Evolutionary conservation across 2,113 vertebrate species (phyloP), one percentile per base, ranked within the genome.

Genomic region (Urocolius indicus): DNA sequence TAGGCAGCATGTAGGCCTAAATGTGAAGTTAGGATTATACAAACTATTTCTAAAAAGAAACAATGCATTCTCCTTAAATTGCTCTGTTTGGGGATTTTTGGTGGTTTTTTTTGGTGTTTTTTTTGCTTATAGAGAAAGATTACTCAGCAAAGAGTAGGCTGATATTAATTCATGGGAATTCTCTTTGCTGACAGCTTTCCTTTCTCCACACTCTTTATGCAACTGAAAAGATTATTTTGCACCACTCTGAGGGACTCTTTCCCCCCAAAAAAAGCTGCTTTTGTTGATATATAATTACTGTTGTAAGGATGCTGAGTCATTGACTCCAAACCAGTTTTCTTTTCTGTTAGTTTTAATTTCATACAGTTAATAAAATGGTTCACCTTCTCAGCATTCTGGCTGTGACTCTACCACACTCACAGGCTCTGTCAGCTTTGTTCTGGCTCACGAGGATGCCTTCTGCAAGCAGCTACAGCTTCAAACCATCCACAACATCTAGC

Each of bases 261-360:
- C 76, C 26, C 43, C 23, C n/a, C n/a, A n/a, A n/a, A n/a, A 55
- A 88, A 84, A 61, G 45, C 65, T 36, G 52, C 36, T 89, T 91
- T 75, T 77, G 57, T 87, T 81, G 54, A 83, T 66, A 78, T 24
- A 19, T 8, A 89, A 91, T 92, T 93, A 88, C 49, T 89, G 48
- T n/a, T n/a, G 4, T 77, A 80, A 85, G 58, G 82, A 88, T 58
- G 43, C 54, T 46, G 78, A 94, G 68, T 83, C 67, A 92, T 36
- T 86, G 71, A 86, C 24, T 90, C 49, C 75, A 80, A 27, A 14
- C 17, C 36, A 66, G 18, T 84, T 88, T 77, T 81, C 41, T 92
- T 84, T 78, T 74, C 79, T 68, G 74, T 86, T 77, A 77, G 29
- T 95, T 95, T 94, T 94, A 80, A 90, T 93, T 94, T 88, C 51